phyloP scores from a whole-genome alignment of 1,140 invertebrate species.

The Lasioglossum baleicum region DNA sequence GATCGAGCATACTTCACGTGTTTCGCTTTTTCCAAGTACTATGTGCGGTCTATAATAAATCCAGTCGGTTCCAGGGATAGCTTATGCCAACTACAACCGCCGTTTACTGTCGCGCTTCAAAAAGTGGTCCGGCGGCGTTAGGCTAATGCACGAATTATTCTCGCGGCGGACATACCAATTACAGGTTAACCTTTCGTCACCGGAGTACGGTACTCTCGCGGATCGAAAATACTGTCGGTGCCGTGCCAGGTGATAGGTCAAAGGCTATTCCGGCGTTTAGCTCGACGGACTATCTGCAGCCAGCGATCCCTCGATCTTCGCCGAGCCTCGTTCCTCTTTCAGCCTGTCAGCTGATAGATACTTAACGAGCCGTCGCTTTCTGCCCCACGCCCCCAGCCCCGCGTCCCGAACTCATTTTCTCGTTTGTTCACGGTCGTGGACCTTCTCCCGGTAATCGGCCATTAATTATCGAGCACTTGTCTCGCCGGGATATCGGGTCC shows the following conservation, averaged over 20 bases:
- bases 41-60: too few species aligned
- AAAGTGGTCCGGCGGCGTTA: not conserved
- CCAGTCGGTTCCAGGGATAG: too few species aligned
- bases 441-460: slow-evolving; percentile 36
- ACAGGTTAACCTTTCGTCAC: slow-evolving; percentile 50
- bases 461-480: slow-evolving; percentile 43
- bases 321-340: slow-evolving; percentile 7
- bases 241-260: slow-evolving; percentile 59
- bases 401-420: slow-evolving; percentile 34
- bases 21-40: too few species aligned
- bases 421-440: slow-evolving; percentile 41
- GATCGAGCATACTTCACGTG: too few species aligned
- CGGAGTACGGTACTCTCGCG: slow-evolving; percentile 37
- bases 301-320: slow-evolving; percentile 8
- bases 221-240: slow-evolving; percentile 28
- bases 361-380: slow-evolving; percentile 53
- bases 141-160: slow-evolving; percentile 31
- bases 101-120: too few species aligned
- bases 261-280: slow-evolving; percentile 48
- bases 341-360: slow-evolving; percentile 53
- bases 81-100: too few species aligned
- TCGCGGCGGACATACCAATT: slow-evolving; percentile 36
- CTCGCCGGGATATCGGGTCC: slow-evolving; percentile 12
- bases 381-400: not conserved
- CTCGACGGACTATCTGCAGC: slow-evolving; percentile 14